Percentiles rank a stretch among this genome's conserved stretches.
phyloP scores from a whole-genome alignment of 2,888 invertebrate genomes.

The Drosophila hawaiiensis region DNA sequence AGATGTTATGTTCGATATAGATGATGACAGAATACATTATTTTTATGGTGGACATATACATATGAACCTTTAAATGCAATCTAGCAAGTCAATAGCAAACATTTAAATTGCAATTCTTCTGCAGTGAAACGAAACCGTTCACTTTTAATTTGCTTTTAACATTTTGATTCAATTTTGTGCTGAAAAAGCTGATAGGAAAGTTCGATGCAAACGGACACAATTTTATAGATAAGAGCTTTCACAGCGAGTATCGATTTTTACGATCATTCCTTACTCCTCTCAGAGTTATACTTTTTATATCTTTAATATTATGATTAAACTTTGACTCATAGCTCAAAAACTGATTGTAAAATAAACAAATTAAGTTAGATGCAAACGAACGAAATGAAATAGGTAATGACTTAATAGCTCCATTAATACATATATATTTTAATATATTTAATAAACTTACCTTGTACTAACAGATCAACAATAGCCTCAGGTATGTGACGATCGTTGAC shows the following conservation, averaged over 20 bases:
- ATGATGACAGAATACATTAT: neutral
- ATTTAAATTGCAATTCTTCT: neutral
- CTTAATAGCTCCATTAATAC: neutral
- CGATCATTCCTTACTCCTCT: neutral
- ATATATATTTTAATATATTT: neutral
- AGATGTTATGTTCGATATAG: neutral
- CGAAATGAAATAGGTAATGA: neutral
- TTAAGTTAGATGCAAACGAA: neutral
- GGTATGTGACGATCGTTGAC: slow-evolving; percentile 89
- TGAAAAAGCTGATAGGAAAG: neutral
- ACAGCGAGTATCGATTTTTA: neutral
- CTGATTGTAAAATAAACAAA: neutral
- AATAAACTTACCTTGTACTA: slow-evolving; percentile 88
- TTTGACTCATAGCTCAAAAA: neutral
- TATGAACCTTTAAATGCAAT: neutral
- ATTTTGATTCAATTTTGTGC: neutral
- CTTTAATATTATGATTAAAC: neutral
- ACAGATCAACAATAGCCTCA: slow-evolving; percentile 88
- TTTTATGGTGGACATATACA: neutral
- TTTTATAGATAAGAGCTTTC: neutral
- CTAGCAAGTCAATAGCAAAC: neutral
- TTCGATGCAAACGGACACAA: neutral
- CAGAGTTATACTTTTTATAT: neutral
- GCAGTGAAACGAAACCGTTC: neutral
- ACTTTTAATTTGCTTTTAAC: neutral